These are phyloP conservation scores for Siderastrea radians DNA, from an alignment of 92 coral and sea anemone genomes.

Conservation along the genomic window DNA sequence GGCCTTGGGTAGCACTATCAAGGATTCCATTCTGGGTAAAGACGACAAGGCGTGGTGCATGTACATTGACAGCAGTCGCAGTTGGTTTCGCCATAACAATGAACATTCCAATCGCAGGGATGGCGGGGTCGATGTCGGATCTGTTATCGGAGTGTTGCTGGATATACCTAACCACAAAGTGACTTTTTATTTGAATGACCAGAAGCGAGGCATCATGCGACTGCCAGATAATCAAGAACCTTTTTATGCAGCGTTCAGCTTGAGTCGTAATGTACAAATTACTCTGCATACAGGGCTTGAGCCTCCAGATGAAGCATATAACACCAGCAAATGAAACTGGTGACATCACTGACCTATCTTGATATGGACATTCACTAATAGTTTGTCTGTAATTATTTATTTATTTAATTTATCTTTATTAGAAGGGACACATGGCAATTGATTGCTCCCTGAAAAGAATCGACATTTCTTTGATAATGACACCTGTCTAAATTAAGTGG, in stretches of 20 bases:
- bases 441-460: no score
- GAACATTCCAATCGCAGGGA: slow-evolving; percentile 97
- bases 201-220: slow-evolving; percentile 89
- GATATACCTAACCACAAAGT: slow-evolving; percentile 80
- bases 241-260: slow-evolving; percentile 94
- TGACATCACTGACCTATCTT: no score
- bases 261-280: slow-evolving; percentile 94
- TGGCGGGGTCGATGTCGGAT: slow-evolving; percentile 95
- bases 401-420: no score
- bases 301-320: slow-evolving; percentile 81
- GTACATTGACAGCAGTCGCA: slow-evolving; percentile 98
- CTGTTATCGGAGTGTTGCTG: slow-evolving; percentile 90
- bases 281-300: slow-evolving; percentile 92
- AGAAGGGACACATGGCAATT: no score
- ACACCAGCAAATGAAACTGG: slow-evolving; percentile 5
- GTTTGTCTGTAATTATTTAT: no score
- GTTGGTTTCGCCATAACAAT: slow-evolving; percentile 98
- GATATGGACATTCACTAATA: no score
- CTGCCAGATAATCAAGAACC: slow-evolving; percentile 82
- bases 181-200: slow-evolving; percentile 94
- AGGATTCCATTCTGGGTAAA: slow-evolving; percentile 94
- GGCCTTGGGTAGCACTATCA: slow-evolving; percentile 90
- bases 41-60: slow-evolving; percentile 98
- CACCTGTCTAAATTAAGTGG: no score
- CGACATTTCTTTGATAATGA: no score